Conservation (phyloP, 2,888 invertebrate species). For the Lasioglossum leucozonium region DNA sequence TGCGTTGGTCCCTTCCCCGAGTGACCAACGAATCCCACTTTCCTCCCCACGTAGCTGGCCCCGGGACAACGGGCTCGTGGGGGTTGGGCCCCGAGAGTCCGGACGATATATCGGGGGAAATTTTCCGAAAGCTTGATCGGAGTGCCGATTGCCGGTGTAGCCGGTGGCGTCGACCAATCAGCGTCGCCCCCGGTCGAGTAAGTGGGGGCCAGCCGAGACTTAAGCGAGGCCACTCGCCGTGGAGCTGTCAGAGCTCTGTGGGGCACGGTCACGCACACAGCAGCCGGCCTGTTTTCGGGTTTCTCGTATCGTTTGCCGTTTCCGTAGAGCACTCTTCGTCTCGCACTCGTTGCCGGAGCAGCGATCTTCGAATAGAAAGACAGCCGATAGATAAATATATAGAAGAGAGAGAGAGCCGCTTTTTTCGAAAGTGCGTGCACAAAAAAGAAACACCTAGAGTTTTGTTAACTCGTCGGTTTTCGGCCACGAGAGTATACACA, state of each 20-base stretch:
- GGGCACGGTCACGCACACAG: conserved; percentile 84
- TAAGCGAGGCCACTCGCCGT: conserved; percentile 85
- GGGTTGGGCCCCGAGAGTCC: conserved; percentile 64
- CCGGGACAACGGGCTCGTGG: conserved; percentile 51
- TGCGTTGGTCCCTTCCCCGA: conserved; percentile 53
- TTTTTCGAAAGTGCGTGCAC: neutral
- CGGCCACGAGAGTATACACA: neutral
- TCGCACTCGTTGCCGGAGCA: neutral
- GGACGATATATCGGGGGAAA: conserved; percentile 76
- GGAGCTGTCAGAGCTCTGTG: conserved; percentile 85
- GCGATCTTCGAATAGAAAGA: neutral
- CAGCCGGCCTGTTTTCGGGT: conserved; percentile 67
- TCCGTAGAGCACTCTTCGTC: neutral
- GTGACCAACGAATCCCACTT: conserved; percentile 66
- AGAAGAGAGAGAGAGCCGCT: neutral
- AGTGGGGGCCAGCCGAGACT: conserved; percentile 83
- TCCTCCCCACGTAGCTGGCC: conserved; percentile 67
- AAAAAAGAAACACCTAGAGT: neutral
- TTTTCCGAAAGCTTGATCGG: conserved; percentile 81
- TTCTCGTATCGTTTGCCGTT: conserved; percentile 2
- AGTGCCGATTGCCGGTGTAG: conserved; percentile 80
- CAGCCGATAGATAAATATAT: neutral
- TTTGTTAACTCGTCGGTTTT: neutral
- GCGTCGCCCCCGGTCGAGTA: conserved; percentile 71
- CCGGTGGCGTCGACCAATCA: conserved; percentile 79